These are phyloP conservation scores for Hydroisotoma schaefferi DNA, from an alignment of 2,888 invertebrate genomes.

Conservation along the genomic window DNA sequence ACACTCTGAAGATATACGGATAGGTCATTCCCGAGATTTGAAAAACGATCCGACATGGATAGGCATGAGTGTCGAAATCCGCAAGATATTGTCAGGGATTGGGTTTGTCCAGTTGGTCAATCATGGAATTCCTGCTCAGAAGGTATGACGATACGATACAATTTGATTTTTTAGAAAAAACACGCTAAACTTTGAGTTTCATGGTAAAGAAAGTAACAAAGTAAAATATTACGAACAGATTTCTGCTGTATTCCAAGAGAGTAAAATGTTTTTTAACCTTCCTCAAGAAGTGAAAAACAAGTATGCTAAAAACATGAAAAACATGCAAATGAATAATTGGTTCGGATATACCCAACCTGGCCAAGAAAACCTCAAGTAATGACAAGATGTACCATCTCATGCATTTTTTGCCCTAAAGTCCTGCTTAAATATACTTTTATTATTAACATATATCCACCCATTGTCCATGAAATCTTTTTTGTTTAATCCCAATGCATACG, in stretches of 20 bases:
- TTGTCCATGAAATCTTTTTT: neutral
- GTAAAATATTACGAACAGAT: conserved; percentile 9
- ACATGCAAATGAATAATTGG: neutral
- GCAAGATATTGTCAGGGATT: neutral
- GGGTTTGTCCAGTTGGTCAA: conserved; percentile 32
- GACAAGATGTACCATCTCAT: too few relatives aligned
- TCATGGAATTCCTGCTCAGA: conserved; percentile 27
- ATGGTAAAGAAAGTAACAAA: neutral
- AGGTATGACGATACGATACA: conserved; percentile 10
- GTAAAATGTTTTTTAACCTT: conserved; percentile 19
- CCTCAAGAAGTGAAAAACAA: conserved; percentile 11
- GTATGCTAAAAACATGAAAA: conserved; percentile 21
- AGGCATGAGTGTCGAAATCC: neutral
- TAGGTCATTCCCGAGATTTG: too few relatives aligned
- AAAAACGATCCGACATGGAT: too few relatives aligned
- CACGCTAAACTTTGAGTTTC: neutral
- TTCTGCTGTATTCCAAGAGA: conserved; percentile 8
- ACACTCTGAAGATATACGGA: too few relatives aligned
- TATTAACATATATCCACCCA: neutral
- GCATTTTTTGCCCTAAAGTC: too few relatives aligned
- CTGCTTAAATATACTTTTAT: neutral
- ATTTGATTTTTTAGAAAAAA: neutral
- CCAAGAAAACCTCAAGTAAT: too few relatives aligned
- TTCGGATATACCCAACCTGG: conserved; percentile 17
- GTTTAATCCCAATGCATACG: neutral